Evolutionary conservation across 2,888 invertebrate genomes (phyloP), one percentile per base, ranked within the genome.

Genomic region (Phortica okadai): DNA sequence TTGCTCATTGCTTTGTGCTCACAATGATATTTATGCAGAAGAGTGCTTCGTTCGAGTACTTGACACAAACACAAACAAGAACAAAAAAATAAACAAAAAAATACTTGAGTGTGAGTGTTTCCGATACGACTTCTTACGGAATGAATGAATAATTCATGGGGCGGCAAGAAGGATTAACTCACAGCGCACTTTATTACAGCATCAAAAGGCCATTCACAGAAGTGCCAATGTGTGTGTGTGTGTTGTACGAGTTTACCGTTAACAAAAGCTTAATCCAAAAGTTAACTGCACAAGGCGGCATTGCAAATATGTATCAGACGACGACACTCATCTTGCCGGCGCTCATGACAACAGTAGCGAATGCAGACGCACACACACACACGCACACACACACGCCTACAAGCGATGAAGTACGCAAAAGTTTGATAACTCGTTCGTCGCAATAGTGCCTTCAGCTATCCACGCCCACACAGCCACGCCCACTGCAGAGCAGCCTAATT

Each of bases 141-240:
- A 76, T 79, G 70, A 78, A 86, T 89, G 89, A 89, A 89, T 89
- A 86, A 89, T 89, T 89, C 89, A 89, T 89, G 87, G 90, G 88
- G 84, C 83, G 81, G 84, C 82, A 81, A 84, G 87, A 88, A 86
- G 85, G 87, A 87, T 84, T 86, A 88, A 87, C 84, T 87, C 84
- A 84, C 79, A 72, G 84, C 80, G 84, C 85, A 88, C 83, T 87
- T 85, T 85, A 85, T 86, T 84, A 41, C 66, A 74, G 54, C 66
- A 33, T 54, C 33, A 45, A 64, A 66, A 66, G 21, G 11, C 50
- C 64, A 11, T 54, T 41, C 74, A n/a, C n/a, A 59, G 8, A 25
- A 54, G 70, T 50, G 50, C 10, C 50, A 6, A 1, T 50, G 50
- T 45, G 10, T 21, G 21, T 21, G 21, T 21, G 21, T 21, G 21